These are phyloP conservation scores for Heterotilapia buettikoferi DNA, from an alignment of 2,113 vertebrate genomes.

Conservation along the genomic window DNA sequence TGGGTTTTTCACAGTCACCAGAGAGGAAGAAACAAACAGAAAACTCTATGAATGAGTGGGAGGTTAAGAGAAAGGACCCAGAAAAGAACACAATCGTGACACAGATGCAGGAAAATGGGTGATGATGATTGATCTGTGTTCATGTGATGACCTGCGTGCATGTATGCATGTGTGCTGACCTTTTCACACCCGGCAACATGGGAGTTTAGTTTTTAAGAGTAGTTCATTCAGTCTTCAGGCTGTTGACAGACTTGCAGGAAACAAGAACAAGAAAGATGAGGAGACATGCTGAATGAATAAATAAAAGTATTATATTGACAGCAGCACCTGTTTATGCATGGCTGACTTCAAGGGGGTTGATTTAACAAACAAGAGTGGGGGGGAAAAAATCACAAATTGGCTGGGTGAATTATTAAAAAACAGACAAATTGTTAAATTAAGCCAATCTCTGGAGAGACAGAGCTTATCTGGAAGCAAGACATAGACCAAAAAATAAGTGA, in stretches of 20 bases:
- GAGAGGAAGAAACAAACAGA: slow-evolving; percentile 11
- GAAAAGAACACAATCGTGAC: not conserved
- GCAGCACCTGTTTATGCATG: slow-evolving; percentile 1
- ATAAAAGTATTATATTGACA: slow-evolving; percentile 2
- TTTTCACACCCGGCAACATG: not conserved
- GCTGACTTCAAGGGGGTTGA: not conserved
- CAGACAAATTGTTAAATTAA: not conserved
- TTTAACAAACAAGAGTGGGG: not conserved
- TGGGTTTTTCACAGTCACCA: not conserved
- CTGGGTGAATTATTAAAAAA: not conserved
- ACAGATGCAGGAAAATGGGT: not conserved
- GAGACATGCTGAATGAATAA: slow-evolving; percentile 3
- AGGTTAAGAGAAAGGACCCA: not conserved
- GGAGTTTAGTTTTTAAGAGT: not conserved
- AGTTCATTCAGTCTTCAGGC: not conserved
- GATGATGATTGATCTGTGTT: not conserved
- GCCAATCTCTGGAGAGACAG: not conserved
- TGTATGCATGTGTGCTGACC: not conserved
- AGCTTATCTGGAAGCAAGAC: not conserved
- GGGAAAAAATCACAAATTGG: not conserved
- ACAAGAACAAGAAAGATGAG: not conserved
- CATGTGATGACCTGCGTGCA: not conserved
- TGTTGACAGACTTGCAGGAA: not conserved
- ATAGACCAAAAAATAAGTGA: not conserved
- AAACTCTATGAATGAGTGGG: not conserved